Base-by-base conservation (phyloP, 1,140 invertebrate genomes). In the Conus ventricosus region DNA sequence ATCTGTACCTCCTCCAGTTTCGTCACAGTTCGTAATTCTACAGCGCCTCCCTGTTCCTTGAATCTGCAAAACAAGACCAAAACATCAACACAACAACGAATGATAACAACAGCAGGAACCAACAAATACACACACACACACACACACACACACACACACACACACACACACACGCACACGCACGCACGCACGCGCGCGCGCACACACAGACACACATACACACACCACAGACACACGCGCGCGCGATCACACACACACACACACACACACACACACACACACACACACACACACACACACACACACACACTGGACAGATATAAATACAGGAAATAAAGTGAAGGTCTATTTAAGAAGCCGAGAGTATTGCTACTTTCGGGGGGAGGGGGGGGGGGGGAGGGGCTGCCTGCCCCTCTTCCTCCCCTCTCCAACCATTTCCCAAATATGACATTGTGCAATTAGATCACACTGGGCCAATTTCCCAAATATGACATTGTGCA, bases 1-100 rank as follows among this genome's bases (percentile, higher is more conserved):
- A 11, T 80, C 60, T 63, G 11, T 78, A 87, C 85, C 85, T 87
- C 85, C 23, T 87, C 85, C 39, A 87, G 20, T 27, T 78, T 87
- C 15, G 13, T 17, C 25, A 87, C 75, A 54, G 71, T 87, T 17
- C 71, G 75, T 27, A 23, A 80, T 51, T 87, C 85, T 20, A 78
- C 75, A 53, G 15, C 15, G 13, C 85, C 85, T 39, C 85, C 85
- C 23, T 80, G 67, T 57, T 76, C 75, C 27, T 54, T 87, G 60
- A 87, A 87, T 54, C 85, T 87, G 53, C 5, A 80, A 87, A 55
- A 39, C 8, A 25, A 86, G 53, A n/a, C 54, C 54, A 78, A n/a
- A 78, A 78, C 1, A 78, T 17, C 15, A 78, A 4, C 11, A 63
- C 10, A 20, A 63, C 10, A 20, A 63, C 10, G 4, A 63, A 63